Conservation (phyloP, 2,113 vertebrate genomes). For the Lepus europaeus region DNA sequence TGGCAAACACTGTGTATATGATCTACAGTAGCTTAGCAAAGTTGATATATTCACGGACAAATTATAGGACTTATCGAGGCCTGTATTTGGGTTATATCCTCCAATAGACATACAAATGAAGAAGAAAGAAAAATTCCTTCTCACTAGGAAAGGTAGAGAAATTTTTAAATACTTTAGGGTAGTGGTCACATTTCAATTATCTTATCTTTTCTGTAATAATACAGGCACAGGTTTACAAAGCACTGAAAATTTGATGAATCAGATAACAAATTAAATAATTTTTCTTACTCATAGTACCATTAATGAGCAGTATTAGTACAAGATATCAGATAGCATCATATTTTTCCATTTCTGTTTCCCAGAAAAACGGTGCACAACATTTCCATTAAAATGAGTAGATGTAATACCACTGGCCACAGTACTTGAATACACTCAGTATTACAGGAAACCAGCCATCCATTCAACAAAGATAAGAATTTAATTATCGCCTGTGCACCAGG, state of each 20-base stretch:
- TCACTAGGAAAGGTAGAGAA: not conserved
- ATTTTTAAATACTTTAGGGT: not conserved
- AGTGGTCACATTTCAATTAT: not conserved
- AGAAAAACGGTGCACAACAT: not conserved
- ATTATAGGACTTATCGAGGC: not conserved
- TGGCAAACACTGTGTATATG: not conserved
- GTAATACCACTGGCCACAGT: not conserved
- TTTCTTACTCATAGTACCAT: not conserved
- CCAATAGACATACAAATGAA: not conserved
- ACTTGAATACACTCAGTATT: not conserved
- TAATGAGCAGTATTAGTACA: not conserved
- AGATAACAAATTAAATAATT: not conserved
- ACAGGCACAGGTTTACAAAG: not conserved
- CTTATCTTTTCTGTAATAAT: not conserved
- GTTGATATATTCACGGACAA: not conserved
- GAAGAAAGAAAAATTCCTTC: not conserved
- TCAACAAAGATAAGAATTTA: conserved; percentile 33
- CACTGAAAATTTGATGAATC: conserved; percentile 2
- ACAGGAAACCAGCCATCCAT: not conserved
- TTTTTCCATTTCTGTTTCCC: conserved; percentile 3
- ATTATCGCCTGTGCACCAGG: not conserved
- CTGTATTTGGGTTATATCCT: not conserved
- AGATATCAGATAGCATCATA: not conserved
- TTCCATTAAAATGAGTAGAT: not conserved
- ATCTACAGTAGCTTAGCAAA: not conserved